phyloP scores from a whole-genome alignment of 2,888 invertebrate species.

The Mimachlamys varia region DNA sequence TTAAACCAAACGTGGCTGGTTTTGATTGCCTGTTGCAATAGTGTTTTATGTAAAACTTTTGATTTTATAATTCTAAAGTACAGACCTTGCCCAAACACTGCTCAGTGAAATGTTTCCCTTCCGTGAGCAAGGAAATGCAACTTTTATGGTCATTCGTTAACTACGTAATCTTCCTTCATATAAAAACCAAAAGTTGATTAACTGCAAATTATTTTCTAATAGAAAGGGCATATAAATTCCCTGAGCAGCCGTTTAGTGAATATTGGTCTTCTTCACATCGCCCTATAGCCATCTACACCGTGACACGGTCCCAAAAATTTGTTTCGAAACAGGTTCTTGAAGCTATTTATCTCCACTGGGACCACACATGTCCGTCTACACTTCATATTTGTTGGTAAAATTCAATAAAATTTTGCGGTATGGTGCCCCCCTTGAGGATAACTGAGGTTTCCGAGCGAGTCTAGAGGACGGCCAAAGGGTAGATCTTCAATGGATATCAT shows the following conservation, averaged over 20 bases:
- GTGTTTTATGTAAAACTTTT: too few species aligned
- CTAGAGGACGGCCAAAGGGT: slow-evolving; percentile 26
- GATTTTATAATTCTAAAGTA: not conserved
- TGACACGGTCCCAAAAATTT: slow-evolving; percentile 27
- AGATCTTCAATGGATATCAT: not conserved
- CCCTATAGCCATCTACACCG: slow-evolving; percentile 1
- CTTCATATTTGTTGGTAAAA: slow-evolving; percentile 29
- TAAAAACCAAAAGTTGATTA: slow-evolving; percentile 8
- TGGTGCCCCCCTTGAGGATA: slow-evolving; percentile 7
- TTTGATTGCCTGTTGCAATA: too few species aligned
- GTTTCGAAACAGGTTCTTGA: slow-evolving; percentile 15
- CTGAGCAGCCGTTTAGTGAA: slow-evolving; percentile 21
- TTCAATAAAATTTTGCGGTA: slow-evolving; percentile 18
- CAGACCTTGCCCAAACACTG: not conserved
- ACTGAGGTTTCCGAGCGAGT: slow-evolving; percentile 26
- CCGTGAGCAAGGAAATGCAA: slow-evolving; percentile 5
- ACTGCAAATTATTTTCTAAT: slow-evolving; percentile 34
- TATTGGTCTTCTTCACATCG: not conserved
- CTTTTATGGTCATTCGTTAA: not conserved
- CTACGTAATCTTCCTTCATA: not conserved
- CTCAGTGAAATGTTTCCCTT: not conserved
- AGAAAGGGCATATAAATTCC: slow-evolving; percentile 31
- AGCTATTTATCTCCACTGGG: slow-evolving; percentile 10
- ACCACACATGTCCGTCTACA: slow-evolving; percentile 34
- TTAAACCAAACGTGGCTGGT: too few species aligned